Conservation (phyloP, 2,888 invertebrate species). For the Hipparchia semele region DNA sequence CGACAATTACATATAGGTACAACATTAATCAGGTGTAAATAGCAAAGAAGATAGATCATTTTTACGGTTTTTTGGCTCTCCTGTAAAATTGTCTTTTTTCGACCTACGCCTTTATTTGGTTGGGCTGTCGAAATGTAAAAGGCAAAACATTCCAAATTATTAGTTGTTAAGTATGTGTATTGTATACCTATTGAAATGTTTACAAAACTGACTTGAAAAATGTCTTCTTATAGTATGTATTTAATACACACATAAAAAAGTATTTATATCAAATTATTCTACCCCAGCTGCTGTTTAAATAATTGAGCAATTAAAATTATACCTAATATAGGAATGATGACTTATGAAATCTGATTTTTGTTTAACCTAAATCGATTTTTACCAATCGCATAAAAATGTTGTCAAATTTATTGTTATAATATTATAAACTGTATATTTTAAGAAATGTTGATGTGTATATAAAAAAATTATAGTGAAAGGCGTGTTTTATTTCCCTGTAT, state of each 20-base stretch:
- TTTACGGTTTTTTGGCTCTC: too few species aligned
- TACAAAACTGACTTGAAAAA: too few species aligned
- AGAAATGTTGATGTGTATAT: slow-evolving; percentile 74
- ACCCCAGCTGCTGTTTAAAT: background rate
- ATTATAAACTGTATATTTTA: slow-evolving; percentile 52
- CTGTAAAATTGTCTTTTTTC: too few species aligned
- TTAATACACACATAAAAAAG: background rate
- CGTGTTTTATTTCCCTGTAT: slow-evolving; percentile 47
- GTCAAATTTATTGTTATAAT: slow-evolving; percentile 42
- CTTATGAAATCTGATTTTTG: background rate
- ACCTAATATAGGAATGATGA: slow-evolving; percentile 6
- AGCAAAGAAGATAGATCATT: too few species aligned
- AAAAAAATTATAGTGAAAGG: slow-evolving; percentile 54
- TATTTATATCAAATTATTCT: background rate
- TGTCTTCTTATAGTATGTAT: background rate
- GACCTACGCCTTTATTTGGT: too few species aligned
- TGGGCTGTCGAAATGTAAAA: too few species aligned
- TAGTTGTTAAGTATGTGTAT: too few species aligned
- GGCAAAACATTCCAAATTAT: too few species aligned
- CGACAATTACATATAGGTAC: too few species aligned
- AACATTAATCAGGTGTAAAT: too few species aligned
- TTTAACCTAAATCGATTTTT: background rate
- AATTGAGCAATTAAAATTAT: slow-evolving; percentile 5
- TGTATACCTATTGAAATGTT: too few species aligned
- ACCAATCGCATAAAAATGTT: slow-evolving; percentile 2